Evolutionary conservation across 2,888 invertebrate genomes (phyloP).

Genomic region (Drosophila testacea): DNA sequence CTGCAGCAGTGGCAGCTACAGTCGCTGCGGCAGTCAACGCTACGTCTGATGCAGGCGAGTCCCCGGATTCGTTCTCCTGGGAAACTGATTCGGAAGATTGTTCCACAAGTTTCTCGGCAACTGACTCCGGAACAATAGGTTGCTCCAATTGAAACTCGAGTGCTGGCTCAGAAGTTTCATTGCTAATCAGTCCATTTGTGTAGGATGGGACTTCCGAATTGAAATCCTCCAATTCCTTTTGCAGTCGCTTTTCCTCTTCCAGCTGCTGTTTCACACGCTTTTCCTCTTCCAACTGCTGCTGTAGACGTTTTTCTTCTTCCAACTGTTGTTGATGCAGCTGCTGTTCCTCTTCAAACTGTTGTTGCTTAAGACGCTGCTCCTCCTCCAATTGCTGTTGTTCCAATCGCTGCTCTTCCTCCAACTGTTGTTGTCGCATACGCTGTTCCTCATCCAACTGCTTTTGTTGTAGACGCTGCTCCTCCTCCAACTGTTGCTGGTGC

Average conservation of each 20-base stretch:
- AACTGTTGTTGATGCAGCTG: slow-evolving; percentile 7
- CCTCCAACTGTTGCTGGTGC: slow-evolving; percentile 6
- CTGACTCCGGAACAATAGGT: slow-evolving; percentile 12
- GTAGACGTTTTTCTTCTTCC: slow-evolving; percentile 8
- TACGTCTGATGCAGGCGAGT: slow-evolving; percentile 7
- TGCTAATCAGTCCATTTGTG: slow-evolving; percentile 40
- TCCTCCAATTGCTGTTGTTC: slow-evolving; percentile 12
- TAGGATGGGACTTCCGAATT: slow-evolving; percentile 28
- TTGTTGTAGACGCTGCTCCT: slow-evolving; percentile 15
- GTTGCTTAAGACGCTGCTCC: slow-evolving; percentile 10
- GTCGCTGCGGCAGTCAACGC: slow-evolving; percentile 31
- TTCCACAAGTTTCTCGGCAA: slow-evolving; percentile 22
- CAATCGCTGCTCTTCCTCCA: slow-evolving; percentile 16
- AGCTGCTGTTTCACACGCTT: slow-evolving; percentile 6
- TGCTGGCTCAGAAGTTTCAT: slow-evolving; percentile 37
- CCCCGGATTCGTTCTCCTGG: slow-evolving; percentile 10
- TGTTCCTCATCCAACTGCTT: slow-evolving; percentile 17
- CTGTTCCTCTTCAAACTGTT: slow-evolving; percentile 21
- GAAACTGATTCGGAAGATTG: slow-evolving; percentile 5
- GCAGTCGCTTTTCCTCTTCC: slow-evolving; percentile 14
- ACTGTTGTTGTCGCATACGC: slow-evolving; percentile 1
- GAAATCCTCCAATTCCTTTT: slow-evolving; percentile 29
- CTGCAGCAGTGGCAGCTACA: slow-evolving; percentile 35
- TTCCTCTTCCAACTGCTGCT: slow-evolving; percentile 12
- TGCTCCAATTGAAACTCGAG: slow-evolving; percentile 12